Conservation (phyloP, 2,113 vertebrate genomes). For the Chamaetylas fuelleborni region DNA sequence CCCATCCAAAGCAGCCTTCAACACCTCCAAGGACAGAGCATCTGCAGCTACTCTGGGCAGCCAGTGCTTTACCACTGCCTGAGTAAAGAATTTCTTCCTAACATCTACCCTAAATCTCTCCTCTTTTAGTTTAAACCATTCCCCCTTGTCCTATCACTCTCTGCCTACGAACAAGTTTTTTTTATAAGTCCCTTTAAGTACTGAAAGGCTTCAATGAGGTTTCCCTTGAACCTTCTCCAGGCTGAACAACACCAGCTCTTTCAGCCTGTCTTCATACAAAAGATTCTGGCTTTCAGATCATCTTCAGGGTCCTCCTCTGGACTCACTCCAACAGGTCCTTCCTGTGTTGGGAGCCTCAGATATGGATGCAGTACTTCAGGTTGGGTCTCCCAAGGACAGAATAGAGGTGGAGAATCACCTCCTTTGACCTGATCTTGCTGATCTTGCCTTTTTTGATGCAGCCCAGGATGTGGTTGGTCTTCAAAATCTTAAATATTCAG, state of each 20-base stretch:
- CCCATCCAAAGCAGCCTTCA: background rate
- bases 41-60: background rate
- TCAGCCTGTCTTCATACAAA: background rate
- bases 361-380: background rate
- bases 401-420: background rate
- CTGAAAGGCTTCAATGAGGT: background rate
- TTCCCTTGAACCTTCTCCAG: background rate
- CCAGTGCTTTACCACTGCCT: too few species aligned
- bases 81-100: background rate
- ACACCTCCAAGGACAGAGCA: background rate
- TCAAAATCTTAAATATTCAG: background rate
- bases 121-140: background rate
- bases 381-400: background rate
- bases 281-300: background rate
- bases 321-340: fast-evolving
- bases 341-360: background rate
- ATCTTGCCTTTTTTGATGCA: background rate
- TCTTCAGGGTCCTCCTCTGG: background rate
- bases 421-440: background rate
- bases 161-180: background rate
- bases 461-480: background rate
- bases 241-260: background rate
- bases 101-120: background rate
- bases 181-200: background rate
- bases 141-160: background rate